A percentile compares a stretch with the other conserved stretches of the same genome.
These are phyloP conservation scores for Drosophila macrospina DNA, from an alignment of 2,888 invertebrate species.

Conservation along the genomic window DNA sequence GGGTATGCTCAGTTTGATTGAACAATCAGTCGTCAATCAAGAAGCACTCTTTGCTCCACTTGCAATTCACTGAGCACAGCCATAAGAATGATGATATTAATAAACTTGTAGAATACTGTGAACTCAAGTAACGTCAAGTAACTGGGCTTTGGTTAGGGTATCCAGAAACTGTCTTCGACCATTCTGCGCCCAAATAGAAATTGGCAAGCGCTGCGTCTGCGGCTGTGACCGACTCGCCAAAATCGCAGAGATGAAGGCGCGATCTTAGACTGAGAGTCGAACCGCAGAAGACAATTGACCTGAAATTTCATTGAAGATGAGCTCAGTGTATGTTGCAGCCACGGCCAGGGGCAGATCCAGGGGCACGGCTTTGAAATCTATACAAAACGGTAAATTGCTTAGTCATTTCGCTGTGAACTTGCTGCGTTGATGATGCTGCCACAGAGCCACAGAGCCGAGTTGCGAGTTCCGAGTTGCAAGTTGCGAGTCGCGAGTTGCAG, in stretches of 20 bases:
- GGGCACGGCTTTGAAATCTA: constrained; percentile 63
- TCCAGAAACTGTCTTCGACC: constrained; percentile 32
- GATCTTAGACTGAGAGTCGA: constrained; percentile 43
- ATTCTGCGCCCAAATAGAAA: constrained; percentile 69
- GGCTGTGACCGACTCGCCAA: constrained; percentile 18
- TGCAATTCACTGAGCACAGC: too few relatives aligned
- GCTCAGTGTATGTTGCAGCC: constrained; percentile 31
- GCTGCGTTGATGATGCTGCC: constrained; percentile 55
- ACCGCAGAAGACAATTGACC: constrained; percentile 78
- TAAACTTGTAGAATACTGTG: too few relatives aligned
- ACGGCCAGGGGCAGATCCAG: constrained; percentile 32
- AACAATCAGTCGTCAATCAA: too few relatives aligned
- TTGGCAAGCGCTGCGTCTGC: constrained; percentile 53
- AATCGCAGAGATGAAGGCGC: constrained; percentile 36
- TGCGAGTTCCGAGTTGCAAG: neutral
- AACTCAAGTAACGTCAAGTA: too few relatives aligned
- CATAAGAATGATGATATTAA: too few relatives aligned
- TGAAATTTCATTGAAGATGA: constrained; percentile 80
- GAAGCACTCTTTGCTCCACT: too few relatives aligned
- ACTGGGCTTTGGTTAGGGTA: neutral
- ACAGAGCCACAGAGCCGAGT: constrained; percentile 17
- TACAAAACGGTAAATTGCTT: constrained; percentile 80
- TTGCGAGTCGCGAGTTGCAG: neutral
- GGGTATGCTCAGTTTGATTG: neutral
- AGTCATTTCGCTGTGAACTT: constrained; percentile 72